Evolutionary conservation across 2,888 invertebrate genomes (phyloP).

Genomic region (Buathra laborator): DNA sequence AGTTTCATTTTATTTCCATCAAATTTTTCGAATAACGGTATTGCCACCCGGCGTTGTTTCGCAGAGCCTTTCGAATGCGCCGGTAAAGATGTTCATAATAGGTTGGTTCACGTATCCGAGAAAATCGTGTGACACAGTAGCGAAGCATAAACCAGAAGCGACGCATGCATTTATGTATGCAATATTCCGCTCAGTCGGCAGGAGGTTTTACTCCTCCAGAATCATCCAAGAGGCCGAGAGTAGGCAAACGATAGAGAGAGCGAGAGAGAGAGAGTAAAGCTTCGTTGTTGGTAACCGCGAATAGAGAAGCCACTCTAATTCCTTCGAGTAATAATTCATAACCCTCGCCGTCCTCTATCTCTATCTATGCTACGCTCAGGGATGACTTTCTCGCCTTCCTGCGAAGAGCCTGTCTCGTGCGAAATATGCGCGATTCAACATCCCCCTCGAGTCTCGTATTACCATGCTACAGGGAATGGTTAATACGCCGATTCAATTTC

Average conservation of each 20-base stretch:
- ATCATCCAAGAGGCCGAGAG: constrained; percentile 2
- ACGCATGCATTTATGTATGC: constrained; percentile 76
- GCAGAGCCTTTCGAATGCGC: background rate
- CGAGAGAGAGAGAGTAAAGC: background rate
- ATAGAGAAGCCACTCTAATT: constrained; percentile 45
- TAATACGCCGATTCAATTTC: constrained; percentile 37
- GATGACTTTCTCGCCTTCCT: background rate
- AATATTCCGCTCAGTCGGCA: constrained; percentile 66
- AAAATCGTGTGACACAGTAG: background rate
- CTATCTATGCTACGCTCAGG: background rate
- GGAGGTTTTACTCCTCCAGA: constrained; percentile 33
- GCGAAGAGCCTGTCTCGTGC: background rate
- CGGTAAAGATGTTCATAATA: background rate
- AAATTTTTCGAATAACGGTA: background rate
- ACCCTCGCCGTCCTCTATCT: constrained; percentile 3
- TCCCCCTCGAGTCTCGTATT: constrained; percentile 6
- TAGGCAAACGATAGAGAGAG: constrained; percentile 10
- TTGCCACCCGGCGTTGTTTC: background rate
- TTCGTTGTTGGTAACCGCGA: constrained; percentile 25
- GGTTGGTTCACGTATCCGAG: background rate
- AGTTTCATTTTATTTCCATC: background rate
- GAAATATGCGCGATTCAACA: constrained; percentile 9
- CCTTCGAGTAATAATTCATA: constrained; percentile 53
- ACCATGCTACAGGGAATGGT: constrained; percentile 1
- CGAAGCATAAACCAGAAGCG: constrained; percentile 24